Conservation (phyloP, 2,797 vertebrate genomes). For the Eutrigla gurnardus region DNA sequence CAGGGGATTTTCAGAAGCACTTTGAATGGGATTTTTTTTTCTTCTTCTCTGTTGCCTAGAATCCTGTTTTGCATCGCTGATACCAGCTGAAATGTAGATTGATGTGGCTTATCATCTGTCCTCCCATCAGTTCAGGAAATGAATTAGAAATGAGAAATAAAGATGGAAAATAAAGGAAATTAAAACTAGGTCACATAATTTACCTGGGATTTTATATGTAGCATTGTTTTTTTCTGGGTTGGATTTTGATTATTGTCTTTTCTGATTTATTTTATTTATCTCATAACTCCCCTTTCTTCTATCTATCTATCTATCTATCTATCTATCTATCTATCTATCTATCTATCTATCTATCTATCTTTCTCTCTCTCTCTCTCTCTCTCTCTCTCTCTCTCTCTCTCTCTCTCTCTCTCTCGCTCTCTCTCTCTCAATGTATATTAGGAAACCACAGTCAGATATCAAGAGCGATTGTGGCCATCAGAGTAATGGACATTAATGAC, state of each 20-base stretch:
- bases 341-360: slow-evolving; percentile 40
- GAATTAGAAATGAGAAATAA: slow-evolving; percentile 54
- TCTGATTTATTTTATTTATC: slow-evolving; percentile 10
- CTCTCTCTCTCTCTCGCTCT: slow-evolving; percentile 43
- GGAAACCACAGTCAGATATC: slow-evolving; percentile 99
- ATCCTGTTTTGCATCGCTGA: slow-evolving; percentile 77
- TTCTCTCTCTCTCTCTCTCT: slow-evolving; percentile 31
- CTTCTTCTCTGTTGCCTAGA: slow-evolving; percentile 46
- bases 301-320: slow-evolving; percentile 35
- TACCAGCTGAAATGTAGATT: slow-evolving; percentile 72
- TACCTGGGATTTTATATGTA: slow-evolving; percentile 70
- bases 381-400: slow-evolving; percentile 32
- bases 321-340: slow-evolving; percentile 54
- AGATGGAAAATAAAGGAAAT: slow-evolving; percentile 72
- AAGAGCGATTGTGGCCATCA: slow-evolving; percentile 93
- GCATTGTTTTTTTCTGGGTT: slow-evolving; percentile 37
- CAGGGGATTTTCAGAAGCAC: slow-evolving; percentile 82
- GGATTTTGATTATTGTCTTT: slow-evolving; percentile 30
- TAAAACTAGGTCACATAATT: slow-evolving; percentile 77
- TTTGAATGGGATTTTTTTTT: slow-evolving; percentile 66
- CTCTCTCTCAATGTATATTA: slow-evolving; percentile 72
- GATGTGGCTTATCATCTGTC: slow-evolving; percentile 76
- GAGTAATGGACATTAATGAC: slow-evolving; percentile 98
- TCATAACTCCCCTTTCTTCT: background rate
- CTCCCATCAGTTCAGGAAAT: slow-evolving; percentile 73